Base-by-base conservation (phyloP, 2,888 invertebrate species). In the Parnassius apollo region DNA sequence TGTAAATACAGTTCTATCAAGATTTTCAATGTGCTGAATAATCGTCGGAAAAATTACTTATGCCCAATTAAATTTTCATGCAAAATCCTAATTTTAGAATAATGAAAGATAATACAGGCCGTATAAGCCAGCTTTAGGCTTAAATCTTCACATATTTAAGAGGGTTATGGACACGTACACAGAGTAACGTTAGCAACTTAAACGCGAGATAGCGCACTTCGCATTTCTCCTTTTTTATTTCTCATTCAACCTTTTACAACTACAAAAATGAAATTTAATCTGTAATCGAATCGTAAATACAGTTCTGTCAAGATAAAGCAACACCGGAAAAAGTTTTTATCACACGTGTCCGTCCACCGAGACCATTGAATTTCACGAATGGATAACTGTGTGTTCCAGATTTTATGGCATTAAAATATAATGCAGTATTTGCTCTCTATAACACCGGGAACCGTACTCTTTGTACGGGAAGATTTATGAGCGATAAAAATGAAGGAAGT, bases 371-470 rank as follows among this genome's bases (percentile, higher is more conserved):
- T 57, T 57, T 52, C 55, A 55, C n/a, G 55, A n/a, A 55, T 25
- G 53, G 52, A 64, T 64, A 64, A 60, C 64, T 64, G 64, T 64
- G 52, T 57, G 57, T 57, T 42, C 60, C 55, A 42, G 59, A 63
- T 63, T 55, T 45, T 45, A 51, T 18, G 50, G 42, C 59, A 45
- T 59, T 59, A 64, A 64, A 61, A 52, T 64, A 64, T 60, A 48
- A 57, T 53, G 49, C 11, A n/a, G 52, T 59, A 57, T 64, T 57
- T 64, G 56, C 60, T 63, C 63, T 63, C 60, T 60, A 64, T 64
- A 64, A 53, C 48, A 51, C 48, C 48, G 42, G 18, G 18, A 50
- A 9, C 45, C 13, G 50, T 35, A 35, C 52, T 57, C 60, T 64
- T 22, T 59, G 57, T 60, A 57, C 35, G 49, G 11, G 55, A 42